Base-by-base conservation (phyloP, 2,888 invertebrate genomes). In the Monopis laevigella region DNA sequence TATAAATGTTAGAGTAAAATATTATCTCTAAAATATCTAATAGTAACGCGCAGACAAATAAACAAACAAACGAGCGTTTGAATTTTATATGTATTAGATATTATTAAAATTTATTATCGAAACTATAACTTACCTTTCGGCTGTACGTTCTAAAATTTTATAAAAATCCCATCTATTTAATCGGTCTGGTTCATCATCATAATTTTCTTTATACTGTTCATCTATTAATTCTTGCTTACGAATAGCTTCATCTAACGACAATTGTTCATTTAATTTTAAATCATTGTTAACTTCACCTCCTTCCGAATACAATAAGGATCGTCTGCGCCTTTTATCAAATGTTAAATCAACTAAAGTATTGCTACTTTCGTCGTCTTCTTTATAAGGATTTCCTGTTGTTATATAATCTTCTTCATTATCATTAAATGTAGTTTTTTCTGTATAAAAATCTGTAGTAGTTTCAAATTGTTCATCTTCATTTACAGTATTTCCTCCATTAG, bases 121-220 rank as follows among this genome's bases (percentile, higher is more conserved):
- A 13, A n/a, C 36, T 34, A 38, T 12, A n/a, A 50, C 58, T 53
- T 56, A 81, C 78, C 63, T 58, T 45, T 74, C 62, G 10, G 70
- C 61, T 32, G 72, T 63, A 39, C 64, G 60, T 44, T 78, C 75
- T 26, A 84, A 49, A 18, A 69, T 56, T 49, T 69, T 72, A 56
- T 86, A 86, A 42, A 85, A 57, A 50, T 66, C 71, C 84, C 84
- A 84, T 35, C 73, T 50, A 19, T 54, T 54, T 36, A 47, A 46
- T 35, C 42, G 41, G 13, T 36, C 21, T 16, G 36, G 19, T 28
- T 35, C 42, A 18, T 24, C 12, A 13, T 36, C 30, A n/a, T n/a
- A n/a, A 1, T 32, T 36, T 10, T 3, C 30, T 27, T 35, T 40
- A 42, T 49, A 45, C 35, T 48, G 27, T 26, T 36, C 40, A 45